A percentile compares a stretch with the other conserved stretches of the same genome.
Evolutionary conservation across 2,888 invertebrate species (phyloP).

Genomic region (Nasonovia ribisnigri): DNA sequence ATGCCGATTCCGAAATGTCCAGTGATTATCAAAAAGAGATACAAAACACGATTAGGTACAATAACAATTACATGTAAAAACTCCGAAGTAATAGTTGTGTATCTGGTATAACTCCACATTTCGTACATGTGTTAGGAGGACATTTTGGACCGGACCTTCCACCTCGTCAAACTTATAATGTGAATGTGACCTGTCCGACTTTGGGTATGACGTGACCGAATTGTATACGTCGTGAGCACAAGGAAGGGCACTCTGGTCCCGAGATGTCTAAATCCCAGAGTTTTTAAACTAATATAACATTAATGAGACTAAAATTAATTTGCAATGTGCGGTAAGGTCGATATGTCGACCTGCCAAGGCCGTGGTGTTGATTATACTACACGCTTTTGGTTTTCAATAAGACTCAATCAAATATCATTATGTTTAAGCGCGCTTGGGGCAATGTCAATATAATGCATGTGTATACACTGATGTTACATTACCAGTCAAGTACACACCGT

Average conservation of each 20-base stretch:
- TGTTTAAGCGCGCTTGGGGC: not conserved
- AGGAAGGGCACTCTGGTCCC: not conserved
- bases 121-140: not conserved
- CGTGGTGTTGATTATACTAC: not conserved
- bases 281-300: not conserved
- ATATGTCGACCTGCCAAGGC: not conserved
- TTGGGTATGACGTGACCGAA: no score
- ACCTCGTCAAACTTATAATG: not conserved
- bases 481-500: conserved; percentile 74
- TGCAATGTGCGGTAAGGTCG: not conserved
- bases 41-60: not conserved
- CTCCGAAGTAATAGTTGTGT: not conserved
- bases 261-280: not conserved
- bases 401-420: not conserved
- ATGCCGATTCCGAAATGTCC: not conserved
- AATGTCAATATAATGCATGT: not conserved
- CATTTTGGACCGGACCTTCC: not conserved
- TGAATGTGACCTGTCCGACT: not conserved
- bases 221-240: not conserved
- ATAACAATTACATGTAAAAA: not conserved
- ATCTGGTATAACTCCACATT: not conserved
- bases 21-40: not conserved
- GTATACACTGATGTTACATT: conserved; percentile 25
- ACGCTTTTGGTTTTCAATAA: not conserved
- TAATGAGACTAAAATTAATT: not conserved